Evolutionary conservation across 2,888 invertebrate species (phyloP).

Genomic region (Leptinotarsa tumamoca): DNA sequence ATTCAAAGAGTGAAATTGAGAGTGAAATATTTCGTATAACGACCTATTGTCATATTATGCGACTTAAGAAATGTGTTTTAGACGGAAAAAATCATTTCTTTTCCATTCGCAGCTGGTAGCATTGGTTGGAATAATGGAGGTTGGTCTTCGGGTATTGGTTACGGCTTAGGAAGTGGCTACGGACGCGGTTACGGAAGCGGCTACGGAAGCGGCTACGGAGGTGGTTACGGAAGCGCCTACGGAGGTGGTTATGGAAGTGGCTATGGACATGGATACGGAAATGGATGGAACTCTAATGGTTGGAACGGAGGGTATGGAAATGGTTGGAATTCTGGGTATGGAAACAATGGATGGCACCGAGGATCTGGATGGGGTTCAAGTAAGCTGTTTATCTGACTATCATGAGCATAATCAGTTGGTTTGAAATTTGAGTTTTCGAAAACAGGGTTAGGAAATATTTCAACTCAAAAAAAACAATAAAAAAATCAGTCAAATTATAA

Average conservation of each 20-base stretch:
- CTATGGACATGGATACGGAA: conserved; percentile 28
- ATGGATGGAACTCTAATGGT: conserved; percentile 24
- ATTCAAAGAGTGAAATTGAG: no score
- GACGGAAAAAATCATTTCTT: not conserved
- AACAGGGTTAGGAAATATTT: not conserved
- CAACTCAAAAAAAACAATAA: not conserved
- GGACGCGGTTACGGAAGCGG: conserved; percentile 12
- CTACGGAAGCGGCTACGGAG: not conserved
- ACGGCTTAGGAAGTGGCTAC: not conserved
- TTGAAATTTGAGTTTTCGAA: no score
- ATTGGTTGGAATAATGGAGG: conserved; percentile 24
- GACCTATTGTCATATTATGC: no score
- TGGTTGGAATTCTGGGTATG: conserved; percentile 21
- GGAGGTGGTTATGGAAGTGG: conserved; percentile 23
- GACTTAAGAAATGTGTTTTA: no score
- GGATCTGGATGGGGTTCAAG: conserved; percentile 13
- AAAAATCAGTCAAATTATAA: not conserved
- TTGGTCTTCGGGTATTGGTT: conserved; percentile 11
- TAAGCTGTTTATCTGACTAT: not conserved
- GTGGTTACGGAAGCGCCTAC: conserved; percentile 17
- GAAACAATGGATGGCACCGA: not conserved
- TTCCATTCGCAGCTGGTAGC: conserved; percentile 20
- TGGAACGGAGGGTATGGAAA: conserved; percentile 26
- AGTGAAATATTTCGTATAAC: no score
- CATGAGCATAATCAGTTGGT: not conserved